Evolutionary conservation across 1,140 invertebrate species (phyloP), one percentile per base, ranked within the genome.

Genomic region (Meloidogyne exigua): DNA sequence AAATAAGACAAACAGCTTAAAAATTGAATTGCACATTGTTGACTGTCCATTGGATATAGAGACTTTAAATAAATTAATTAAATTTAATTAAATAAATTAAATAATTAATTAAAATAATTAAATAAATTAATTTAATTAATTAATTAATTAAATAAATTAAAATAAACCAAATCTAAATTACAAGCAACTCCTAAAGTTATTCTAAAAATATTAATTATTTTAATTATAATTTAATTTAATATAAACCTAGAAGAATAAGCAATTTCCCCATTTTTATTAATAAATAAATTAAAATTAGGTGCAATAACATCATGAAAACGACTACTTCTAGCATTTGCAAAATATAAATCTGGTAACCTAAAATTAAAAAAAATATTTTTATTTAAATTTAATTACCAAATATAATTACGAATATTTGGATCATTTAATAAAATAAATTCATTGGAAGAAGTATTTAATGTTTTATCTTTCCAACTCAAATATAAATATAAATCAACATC

Each of bases 271-370:
- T 88, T 83, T 25, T 72, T 78, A 65, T 84, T 83, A 21, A 89
- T 82, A 23, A 88, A 84, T 62, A 89, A 77, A 77, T 89, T 87
- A 69, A 85, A 86, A 75, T 85, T 85, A 1, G 85, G 85, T 4
- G 82, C 83, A 18, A 83, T 87, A 44, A 85, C 84, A 26, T 86
- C 71, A 72, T 85, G 84, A 63, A 85, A 87, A 49, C 78, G 67
- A 9, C 82, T 72, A 12, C 67, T 70, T 36, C 83, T 69, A 18
- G 84, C 84, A 82, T 85, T 86, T 15, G 85, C 72, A 76, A 86
- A 87, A 78, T 86, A 86, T 12, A 86, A 68, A 72, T 86, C 85
- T 18, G 85, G 84, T 72, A 92, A 91, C 92, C 91, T 90, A 25
- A 18, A 25, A 9, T 4, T 42, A 44, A 23, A 63, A 70, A 57